These are phyloP conservation scores for Leptodactylus fallax DNA, from an alignment of 2,797 vertebrate species.

Conservation along the genomic window DNA sequence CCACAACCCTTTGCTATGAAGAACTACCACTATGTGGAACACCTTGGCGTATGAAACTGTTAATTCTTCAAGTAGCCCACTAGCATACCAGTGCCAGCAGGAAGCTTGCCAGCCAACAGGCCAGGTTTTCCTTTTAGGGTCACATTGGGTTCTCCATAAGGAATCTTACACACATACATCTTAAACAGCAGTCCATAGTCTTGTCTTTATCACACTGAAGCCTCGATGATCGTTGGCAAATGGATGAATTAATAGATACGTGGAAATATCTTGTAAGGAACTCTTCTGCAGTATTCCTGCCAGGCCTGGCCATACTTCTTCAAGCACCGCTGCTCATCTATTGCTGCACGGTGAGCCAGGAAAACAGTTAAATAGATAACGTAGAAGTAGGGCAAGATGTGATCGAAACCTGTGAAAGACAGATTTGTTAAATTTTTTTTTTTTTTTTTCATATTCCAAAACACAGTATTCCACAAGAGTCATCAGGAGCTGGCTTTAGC, in stretches of 20 bases:
- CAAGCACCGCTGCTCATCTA: conserved; percentile 86
- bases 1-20: not conserved
- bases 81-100: not conserved
- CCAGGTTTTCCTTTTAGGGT: not conserved
- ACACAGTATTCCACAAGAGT: too few relatives aligned
- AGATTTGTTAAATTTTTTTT: too few relatives aligned
- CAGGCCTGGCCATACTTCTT: conserved; percentile 87
- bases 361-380: conserved; percentile 84
- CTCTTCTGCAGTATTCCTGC: conserved; percentile 85
- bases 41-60: not conserved
- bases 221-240: not conserved
- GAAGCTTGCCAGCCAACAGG: not conserved
- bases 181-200: not conserved
- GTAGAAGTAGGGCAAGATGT: conserved; percentile 90
- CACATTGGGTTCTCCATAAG: not conserved
- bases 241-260: conserved; percentile 82
- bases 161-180: not conserved
- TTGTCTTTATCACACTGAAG: not conserved
- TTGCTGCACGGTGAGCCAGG: conserved; percentile 86
- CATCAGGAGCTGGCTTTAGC: too few relatives aligned
- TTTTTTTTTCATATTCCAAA: too few relatives aligned
- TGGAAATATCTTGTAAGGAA: conserved; percentile 89
- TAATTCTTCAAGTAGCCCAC: not conserved
- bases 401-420: conserved; percentile 77
- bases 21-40: not conserved